These are phyloP conservation scores for Anguilla anguilla DNA, from an alignment of 2,797 vertebrate genomes.

Conservation along the genomic window DNA sequence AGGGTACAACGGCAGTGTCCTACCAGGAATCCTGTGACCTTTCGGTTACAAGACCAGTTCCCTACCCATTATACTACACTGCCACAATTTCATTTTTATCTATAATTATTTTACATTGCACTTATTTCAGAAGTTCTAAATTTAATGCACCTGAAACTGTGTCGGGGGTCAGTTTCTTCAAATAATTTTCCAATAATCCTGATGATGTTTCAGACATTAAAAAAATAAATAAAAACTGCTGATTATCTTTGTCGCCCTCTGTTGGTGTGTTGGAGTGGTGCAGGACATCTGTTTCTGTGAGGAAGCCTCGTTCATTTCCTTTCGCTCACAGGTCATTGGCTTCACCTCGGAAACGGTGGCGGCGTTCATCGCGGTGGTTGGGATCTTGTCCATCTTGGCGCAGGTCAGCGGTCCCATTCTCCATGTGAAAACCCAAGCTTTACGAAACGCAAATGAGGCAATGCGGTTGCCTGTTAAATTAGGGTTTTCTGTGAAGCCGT, in stretches of 20 bases:
- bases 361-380: conserved; percentile 89
- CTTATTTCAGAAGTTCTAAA: neutral
- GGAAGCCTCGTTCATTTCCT: neutral
- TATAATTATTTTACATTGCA: neutral
- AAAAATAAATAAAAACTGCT: neutral
- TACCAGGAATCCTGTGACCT: too few relatives aligned
- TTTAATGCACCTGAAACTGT: neutral
- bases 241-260: neutral
- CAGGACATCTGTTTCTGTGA: neutral
- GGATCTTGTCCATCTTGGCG: conserved; percentile 89
- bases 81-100: neutral
- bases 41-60: too few relatives aligned
- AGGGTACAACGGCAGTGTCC: too few relatives aligned
- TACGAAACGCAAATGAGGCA: neutral
- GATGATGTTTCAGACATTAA: neutral
- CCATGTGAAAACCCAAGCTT: neutral
- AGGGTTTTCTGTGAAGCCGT: neutral
- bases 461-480: neutral
- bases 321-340: conserved; percentile 78
- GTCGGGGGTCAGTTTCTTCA: neutral
- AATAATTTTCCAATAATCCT: neutral
- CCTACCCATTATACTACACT: too few relatives aligned
- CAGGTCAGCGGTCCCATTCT: conserved; percentile 72
- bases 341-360: conserved; percentile 89
- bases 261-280: neutral